Evolutionary conservation across 1,140 invertebrate species (phyloP), one percentile per base, ranked within the genome.

Genomic region (Zaprionus vittiger): DNA sequence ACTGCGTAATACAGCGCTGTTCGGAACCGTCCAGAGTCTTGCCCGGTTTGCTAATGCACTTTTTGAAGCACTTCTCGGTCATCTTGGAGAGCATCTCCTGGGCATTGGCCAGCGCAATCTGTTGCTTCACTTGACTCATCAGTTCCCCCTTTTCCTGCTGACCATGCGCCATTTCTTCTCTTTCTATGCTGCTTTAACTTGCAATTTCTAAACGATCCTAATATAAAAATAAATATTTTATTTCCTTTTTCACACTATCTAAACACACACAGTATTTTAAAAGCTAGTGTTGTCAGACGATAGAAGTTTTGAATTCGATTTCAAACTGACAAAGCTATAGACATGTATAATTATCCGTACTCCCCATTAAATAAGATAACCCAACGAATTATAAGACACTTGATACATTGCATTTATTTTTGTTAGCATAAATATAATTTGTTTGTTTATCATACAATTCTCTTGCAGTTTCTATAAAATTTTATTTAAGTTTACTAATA

Each of bases 1-100:
- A 99, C 97, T 99, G 98, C 1, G 97, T 97, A 77, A 99, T 95
- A 93, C 98, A 99, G 95, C 98, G 99, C 94, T 98, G 97, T 95
- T 99, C 98, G 4, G 97, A 96, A 93, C 94, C 97, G 93, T 98
- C 97, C 79, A 99, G 93, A 9, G 96, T 95, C n/a, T 96, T 96
- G 14, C 98, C 98, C 17, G 98, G 98, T 93, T 97, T 98, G 41
- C 93, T 92, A 76, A 99, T 96, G 93, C 98, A 99, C 93, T 99
- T 99, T 92, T 97, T 97, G 91, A 99, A 99, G 93, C 98, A 99
- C 93, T 99, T 99, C 91, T 99, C 97, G 44, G 98, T 98, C 95
- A 99, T 98, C 96, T 98, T 99, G 94, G 97, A 96, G 44, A 99
- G 94, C 79, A 99, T 94, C 95, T 99, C 98, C 93, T 99, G 98